These are phyloP conservation scores for Styela clava DNA, from an alignment of 23 tunicate species.

Conservation along the genomic window DNA sequence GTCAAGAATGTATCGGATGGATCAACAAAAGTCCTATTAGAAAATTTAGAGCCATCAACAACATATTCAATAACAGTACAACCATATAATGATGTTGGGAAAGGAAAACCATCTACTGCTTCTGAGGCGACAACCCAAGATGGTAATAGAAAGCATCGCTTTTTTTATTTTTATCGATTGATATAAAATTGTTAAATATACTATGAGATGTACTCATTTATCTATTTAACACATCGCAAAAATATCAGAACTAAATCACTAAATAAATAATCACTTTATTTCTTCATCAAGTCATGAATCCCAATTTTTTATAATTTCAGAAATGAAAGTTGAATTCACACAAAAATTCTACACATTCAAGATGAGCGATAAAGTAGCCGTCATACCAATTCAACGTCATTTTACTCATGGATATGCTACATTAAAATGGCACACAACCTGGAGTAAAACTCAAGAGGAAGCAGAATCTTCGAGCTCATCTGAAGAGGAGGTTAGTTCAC, in stretches of 20 bases:
- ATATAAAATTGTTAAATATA: neutral
- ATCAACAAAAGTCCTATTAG: slow-evolving; percentile 39
- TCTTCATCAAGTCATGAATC: too few relatives aligned
- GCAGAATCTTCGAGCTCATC: slow-evolving; percentile 31
- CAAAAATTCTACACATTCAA: slow-evolving; percentile 90
- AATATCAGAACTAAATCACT: too few relatives aligned
- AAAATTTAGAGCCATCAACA: slow-evolving; percentile 75
- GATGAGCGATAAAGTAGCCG: slow-evolving; percentile 90
- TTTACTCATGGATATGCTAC: slow-evolving; percentile 86
- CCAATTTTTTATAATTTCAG: too few relatives aligned
- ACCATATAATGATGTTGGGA: slow-evolving; percentile 72
- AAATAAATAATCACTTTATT: too few relatives aligned
- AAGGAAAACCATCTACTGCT: slow-evolving; percentile 53
- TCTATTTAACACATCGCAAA: too few relatives aligned
- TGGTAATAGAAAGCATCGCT: slow-evolving; percentile 44
- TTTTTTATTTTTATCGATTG: neutral
- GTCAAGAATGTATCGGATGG: slow-evolving; percentile 48
- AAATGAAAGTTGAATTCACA: slow-evolving; percentile 81
- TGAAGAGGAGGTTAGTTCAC: slow-evolving; percentile 11
- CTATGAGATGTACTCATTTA: neutral
- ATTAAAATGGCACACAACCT: slow-evolving; percentile 84
- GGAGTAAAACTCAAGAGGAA: slow-evolving; percentile 58
- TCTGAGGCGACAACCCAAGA: slow-evolving; percentile 79
- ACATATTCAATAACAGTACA: slow-evolving; percentile 66
- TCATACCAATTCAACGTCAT: slow-evolving; percentile 89